These are phyloP conservation scores for Lepilemur septentrionalis DNA, from an alignment of 2,797 vertebrate genomes.

Conservation along the genomic window DNA sequence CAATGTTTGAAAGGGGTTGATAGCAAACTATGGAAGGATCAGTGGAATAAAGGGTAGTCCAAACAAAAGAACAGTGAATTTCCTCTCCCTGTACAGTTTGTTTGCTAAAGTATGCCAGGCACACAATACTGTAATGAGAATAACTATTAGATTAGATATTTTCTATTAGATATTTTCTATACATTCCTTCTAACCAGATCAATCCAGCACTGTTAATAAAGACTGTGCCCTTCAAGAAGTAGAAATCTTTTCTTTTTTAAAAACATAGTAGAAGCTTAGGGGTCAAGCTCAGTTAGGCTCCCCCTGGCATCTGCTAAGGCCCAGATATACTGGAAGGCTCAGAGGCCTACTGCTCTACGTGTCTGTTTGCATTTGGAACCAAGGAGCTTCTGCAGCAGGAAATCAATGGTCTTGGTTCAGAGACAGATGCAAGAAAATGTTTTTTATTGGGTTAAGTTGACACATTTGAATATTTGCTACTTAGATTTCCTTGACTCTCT, in stretches of 20 bases:
- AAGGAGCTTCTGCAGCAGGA: not conserved
- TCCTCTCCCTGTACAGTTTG: not conserved
- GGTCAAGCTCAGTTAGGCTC: not conserved
- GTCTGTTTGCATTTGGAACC: not conserved
- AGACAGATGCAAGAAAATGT: not conserved
- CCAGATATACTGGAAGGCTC: not conserved
- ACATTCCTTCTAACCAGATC: not conserved
- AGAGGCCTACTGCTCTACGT: fast-evolving
- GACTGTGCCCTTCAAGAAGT: not conserved
- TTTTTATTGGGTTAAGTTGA: not conserved
- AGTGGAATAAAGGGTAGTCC: not conserved
- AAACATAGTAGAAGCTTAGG: not conserved
- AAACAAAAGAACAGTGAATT: not conserved
- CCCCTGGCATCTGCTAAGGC: not conserved
- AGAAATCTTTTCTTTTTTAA: not conserved
- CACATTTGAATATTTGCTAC: not conserved
- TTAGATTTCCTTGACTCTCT: not conserved
- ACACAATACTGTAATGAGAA: not conserved
- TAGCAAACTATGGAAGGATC: not conserved
- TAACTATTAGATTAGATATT: not conserved
- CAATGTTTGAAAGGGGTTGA: not conserved
- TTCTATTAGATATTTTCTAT: not conserved
- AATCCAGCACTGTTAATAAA: not conserved
- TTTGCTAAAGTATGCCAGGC: not conserved
- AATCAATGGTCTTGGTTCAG: not conserved